Base-by-base conservation (phyloP, 2,888 invertebrate genomes). In the Meandrusa payeni region DNA sequence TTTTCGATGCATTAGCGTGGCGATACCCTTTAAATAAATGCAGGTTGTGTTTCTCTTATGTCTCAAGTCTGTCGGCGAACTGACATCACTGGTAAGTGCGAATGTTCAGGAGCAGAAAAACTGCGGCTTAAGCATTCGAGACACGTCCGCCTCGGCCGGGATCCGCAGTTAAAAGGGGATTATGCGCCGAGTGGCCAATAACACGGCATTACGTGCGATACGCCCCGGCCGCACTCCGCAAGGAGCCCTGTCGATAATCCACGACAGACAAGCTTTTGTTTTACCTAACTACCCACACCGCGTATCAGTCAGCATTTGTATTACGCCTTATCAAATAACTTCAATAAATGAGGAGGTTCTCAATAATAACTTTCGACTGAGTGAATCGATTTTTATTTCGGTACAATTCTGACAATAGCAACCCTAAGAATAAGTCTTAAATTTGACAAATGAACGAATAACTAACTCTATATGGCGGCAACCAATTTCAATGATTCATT, bases 91-190 rank as follows among this genome's bases (percentile, higher is more conserved):
- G 52, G 59, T 64, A 72, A 80, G 79, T 79, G 81, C 67, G 61
- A 85, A 83, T 69, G 76, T 76, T 74, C 69, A 50, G 67, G 56
- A 66, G 58, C 68, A 66, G 67, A 76, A 75, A 68, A 74, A 64
- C 55, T 48, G 19, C 48, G 48, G 47, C 49, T 64, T 79, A 67
- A 64, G 59, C 51, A 86, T 85, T 78, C 86, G 28, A 47, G 42
- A 58, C 86, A 86, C 85, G 85, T 81, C 62, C 70, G 50, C 62
- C 56, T 53, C 60, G 56, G 65, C 61, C 61, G 64, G 65, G 61
- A 59, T 60, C 69, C 71, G 79, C 81, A 82, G 76, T 85, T 86
- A 85, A 83, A 86, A 76, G 76, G 74, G 83, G 83, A 86, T 87
- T 85, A 85, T 76, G 81, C 76, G 76, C 61, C 59, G 73, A 76